Conservation (phyloP, 2,888 invertebrate genomes). For the Orthosia incerta region DNA sequence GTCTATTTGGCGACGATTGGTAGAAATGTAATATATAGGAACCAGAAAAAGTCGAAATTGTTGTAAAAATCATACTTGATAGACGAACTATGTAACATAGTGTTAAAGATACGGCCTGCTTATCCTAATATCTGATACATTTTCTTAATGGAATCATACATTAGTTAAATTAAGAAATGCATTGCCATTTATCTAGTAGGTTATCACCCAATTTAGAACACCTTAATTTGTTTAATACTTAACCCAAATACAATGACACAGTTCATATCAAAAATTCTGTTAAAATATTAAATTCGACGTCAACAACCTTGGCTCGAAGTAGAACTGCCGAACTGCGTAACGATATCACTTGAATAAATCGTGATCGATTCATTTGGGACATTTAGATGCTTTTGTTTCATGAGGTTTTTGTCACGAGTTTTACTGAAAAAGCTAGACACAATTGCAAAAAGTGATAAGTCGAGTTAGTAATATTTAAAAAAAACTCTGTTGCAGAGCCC, state of each 20-base stretch:
- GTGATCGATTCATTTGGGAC: constrained; percentile 63
- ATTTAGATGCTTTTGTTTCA: constrained; percentile 31
- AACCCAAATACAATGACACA: constrained; percentile 8
- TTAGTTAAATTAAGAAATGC: background rate
- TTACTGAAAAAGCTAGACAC: background rate
- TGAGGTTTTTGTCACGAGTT: background rate
- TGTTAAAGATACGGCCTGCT: too few species aligned
- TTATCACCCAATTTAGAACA: background rate
- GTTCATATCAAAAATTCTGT: constrained; percentile 1
- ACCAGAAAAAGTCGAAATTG: too few species aligned
- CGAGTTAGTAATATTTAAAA: background rate
- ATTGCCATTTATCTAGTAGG: background rate
- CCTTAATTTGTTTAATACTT: constrained; percentile 13
- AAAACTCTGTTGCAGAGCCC: too few species aligned
- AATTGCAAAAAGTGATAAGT: background rate
- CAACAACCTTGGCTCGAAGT: constrained; percentile 37
- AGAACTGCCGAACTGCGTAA: background rate
- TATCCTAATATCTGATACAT: too few species aligned
- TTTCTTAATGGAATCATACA: too few species aligned
- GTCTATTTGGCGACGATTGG: too few species aligned
- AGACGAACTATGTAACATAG: too few species aligned
- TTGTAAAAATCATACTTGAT: too few species aligned
- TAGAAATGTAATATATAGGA: too few species aligned
- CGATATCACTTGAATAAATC: constrained; percentile 47
- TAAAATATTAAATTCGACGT: background rate